A percentile compares a stretch with the other conserved stretches of the same genome.
Evolutionary conservation across 1,140 invertebrate species (phyloP).

Genomic region (Bombus superbus): DNA sequence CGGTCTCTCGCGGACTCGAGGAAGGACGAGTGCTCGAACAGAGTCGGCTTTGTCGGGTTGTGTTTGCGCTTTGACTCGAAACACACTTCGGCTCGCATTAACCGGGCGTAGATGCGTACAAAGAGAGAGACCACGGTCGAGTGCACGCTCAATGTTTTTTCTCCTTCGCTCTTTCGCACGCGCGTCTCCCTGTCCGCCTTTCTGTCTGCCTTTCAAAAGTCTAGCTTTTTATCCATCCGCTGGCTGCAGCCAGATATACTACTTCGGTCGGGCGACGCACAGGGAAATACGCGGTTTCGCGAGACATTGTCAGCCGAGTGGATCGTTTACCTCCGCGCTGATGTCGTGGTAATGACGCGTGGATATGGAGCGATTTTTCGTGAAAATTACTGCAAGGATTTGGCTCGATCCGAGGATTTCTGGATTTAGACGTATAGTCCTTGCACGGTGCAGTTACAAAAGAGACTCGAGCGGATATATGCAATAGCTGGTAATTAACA

Average conservation of each 20-base stretch:
- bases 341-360: too few relatives aligned
- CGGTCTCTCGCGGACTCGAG: neutral
- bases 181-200: conserved; percentile 6
- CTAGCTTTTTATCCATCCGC: conserved; percentile 53
- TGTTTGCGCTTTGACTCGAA: conserved; percentile 72
- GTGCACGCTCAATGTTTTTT: conserved; percentile 39
- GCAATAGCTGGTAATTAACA: too few relatives aligned
- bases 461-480: too few relatives aligned
- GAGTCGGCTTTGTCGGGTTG: conserved; percentile 73
- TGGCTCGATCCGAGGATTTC: too few relatives aligned
- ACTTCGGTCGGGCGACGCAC: conserved; percentile 2
- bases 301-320: neutral
- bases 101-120: conserved; percentile 69
- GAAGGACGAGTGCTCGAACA: conserved; percentile 69
- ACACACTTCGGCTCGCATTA: conserved; percentile 75
- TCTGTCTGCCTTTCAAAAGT: conserved; percentile 33
- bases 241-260: neutral
- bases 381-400: neutral
- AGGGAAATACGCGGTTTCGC: conserved; percentile 21
- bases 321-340: neutral
- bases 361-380: neutral
- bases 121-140: conserved; percentile 26
- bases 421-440: too few relatives aligned
- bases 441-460: too few relatives aligned
- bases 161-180: conserved; percentile 26